phyloP scores from a whole-genome alignment of 2,797 vertebrate genomes.

The Emydoidea blandingii region DNA sequence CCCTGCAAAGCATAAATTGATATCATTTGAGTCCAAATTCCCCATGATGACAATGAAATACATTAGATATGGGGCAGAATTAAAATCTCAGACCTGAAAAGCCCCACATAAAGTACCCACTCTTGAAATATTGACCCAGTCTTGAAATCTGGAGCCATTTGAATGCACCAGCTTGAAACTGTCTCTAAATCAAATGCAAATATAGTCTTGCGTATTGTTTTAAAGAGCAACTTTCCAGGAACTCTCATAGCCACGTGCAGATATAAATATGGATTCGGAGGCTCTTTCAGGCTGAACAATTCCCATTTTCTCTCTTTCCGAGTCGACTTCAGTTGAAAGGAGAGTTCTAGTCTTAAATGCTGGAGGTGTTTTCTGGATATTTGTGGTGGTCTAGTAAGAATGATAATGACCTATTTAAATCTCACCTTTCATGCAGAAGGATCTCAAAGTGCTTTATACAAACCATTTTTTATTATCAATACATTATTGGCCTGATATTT shows the following conservation, averaged over 20 bases:
- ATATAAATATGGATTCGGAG: background rate
- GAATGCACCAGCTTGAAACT: background rate
- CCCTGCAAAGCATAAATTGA: background rate
- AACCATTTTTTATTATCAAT: background rate
- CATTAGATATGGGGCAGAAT: background rate
- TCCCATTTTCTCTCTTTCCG: background rate
- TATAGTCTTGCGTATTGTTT: background rate
- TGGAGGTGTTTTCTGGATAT: slow-evolving; percentile 38
- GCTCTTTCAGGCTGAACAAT: background rate
- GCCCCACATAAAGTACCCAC: background rate
- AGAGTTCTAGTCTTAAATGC: slow-evolving; percentile 16
- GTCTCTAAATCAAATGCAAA: background rate
- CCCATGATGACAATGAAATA: background rate
- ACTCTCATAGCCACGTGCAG: background rate
- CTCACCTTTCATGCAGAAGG: background rate
- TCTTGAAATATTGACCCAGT: background rate
- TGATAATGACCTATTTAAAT: slow-evolving; percentile 29
- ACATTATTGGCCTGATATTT: background rate
- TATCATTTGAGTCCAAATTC: background rate
- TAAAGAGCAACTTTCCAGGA: background rate
- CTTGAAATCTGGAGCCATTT: background rate
- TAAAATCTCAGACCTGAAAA: background rate
- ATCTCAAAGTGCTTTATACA: background rate
- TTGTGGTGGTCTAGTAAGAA: background rate
- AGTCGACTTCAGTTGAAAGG: slow-evolving; percentile 33